Evolutionary conservation across 23 tunicate genomes (phyloP), one percentile per base, ranked within the genome.

Genomic region (Oikopleura albicans): DNA sequence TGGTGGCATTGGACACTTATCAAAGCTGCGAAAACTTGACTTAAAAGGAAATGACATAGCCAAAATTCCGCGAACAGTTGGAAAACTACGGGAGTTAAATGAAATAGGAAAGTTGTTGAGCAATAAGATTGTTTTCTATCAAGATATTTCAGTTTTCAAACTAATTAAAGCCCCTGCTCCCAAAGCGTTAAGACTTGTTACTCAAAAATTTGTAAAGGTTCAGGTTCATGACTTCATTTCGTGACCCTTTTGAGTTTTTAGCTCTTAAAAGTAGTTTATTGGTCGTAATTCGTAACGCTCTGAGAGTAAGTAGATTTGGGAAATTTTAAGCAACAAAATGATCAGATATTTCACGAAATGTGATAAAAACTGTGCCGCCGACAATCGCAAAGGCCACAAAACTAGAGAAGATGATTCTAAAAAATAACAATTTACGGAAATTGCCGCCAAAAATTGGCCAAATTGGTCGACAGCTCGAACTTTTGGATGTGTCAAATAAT

Each of bases 371-470:
- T 0, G 40, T 95, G 39, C 99, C 99, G 0, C 85, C 66, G 40
- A 85, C 89, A 0, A 88, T 95, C 39, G 88, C 89, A 83, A 95
- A 95, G 85, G 96, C 99, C 33, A 71, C 91, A 0, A 91, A 89
- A 2, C 87, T 95, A 2, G 96, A 90, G 76, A 88, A 88, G 0
- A 88, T 94, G 57, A 89, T 83, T 0, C 88, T 89, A 40, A 86
- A 91, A 0, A 88, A 90, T 40, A 95, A 95, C 84, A 85, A 89
- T 40, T 86, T 95, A 27, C 87, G 86, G 56, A 95, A 95, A 40
- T 85, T 95, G 1, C 99, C 99, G 33, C 89, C 89, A 79, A 90
- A 86, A 40, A 90, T 95, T 84, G 99, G 99, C 0, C 88, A 89
- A 40, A 38, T 87, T 27, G 88, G 96, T 22, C 87, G 87, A 37